Evolutionary conservation across 2,113 vertebrate genomes (phyloP).

Genomic region (Microtus richardsoni): DNA sequence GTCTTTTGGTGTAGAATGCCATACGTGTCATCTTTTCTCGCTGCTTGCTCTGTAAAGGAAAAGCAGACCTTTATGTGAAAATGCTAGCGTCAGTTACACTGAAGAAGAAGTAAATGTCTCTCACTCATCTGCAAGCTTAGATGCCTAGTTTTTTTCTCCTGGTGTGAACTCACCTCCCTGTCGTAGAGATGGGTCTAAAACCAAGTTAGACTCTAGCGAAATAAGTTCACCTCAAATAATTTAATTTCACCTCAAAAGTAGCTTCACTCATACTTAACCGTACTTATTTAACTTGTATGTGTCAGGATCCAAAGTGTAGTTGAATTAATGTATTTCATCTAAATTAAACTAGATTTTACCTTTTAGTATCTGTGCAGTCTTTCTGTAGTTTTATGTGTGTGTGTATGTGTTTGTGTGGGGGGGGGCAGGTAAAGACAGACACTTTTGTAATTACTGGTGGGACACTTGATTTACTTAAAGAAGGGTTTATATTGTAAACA

Average conservation of each 20-base stretch:
- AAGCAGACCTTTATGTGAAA: slow-evolving; percentile 70
- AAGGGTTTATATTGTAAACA: slow-evolving; percentile 39
- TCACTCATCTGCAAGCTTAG: slow-evolving; percentile 62
- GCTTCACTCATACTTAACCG: slow-evolving; percentile 3
- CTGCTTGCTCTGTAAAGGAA: slow-evolving; percentile 75
- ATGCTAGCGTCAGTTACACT: slow-evolving; percentile 71
- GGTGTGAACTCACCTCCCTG: slow-evolving; percentile 51
- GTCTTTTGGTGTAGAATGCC: slow-evolving; percentile 81
- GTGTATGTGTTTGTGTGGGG: no score
- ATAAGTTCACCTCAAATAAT: no score
- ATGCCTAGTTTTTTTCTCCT: not conserved
- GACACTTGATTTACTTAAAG: slow-evolving; percentile 37
- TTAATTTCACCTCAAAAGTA: not conserved
- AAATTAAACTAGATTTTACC: slow-evolving; percentile 34
- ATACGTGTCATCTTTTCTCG: slow-evolving; percentile 76
- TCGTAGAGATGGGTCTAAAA: slow-evolving; percentile 54
- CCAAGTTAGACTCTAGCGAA: not conserved
- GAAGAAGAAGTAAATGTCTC: slow-evolving; percentile 64
- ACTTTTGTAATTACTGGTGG: not conserved
- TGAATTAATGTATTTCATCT: slow-evolving; percentile 6
- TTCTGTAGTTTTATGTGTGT: not conserved
- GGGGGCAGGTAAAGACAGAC: not conserved
- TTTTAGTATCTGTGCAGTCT: slow-evolving; percentile 25
- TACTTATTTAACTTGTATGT: slow-evolving; percentile 60
- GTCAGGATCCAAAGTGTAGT: not conserved